Evolutionary conservation across 2,888 invertebrate species (phyloP), one percentile per base, ranked within the genome.

Genomic region (Trachelus stipa): DNA sequence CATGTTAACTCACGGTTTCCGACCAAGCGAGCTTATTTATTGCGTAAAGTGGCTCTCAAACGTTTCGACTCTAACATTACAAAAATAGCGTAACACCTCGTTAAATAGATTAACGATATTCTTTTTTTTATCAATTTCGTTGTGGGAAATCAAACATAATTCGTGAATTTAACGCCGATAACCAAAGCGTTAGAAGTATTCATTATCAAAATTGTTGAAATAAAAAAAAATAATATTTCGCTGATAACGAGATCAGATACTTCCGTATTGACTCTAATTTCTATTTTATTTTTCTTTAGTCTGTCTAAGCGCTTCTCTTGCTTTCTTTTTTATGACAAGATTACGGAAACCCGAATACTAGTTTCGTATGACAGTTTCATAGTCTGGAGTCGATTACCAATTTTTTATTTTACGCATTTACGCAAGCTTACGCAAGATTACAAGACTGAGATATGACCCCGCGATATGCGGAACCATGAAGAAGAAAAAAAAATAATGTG

Each of bases 11-110:
- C 56, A 56, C 56, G 9, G 56, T 56, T 56, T 56, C 23, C 56
- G 56, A 56, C 78, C 81, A 31, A 35, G 77, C 77, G 81, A 81
- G 81, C 81, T 82, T 81, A 86, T 83, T 86, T 82, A 80, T 86
- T 85, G 76, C 76, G 73, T 80, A 75, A 77, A 79, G 79, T 73
- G 82, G 77, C 68, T 80, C 71, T 76, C 73, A 75, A 77, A 77
- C 77, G 37, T 74, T 75, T 71, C 71, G 77, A 76, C 68, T 56
- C 23, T 56, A 1, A 23, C 9, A 23, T 56, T 56, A 56, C 9
- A 56, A 9, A 23, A 56, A 23, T 56, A 56, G 56, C 56, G 9
- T 56, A 56, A 56, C 2, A 23, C 23, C 9, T 56, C 56, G 56
- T 2, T 56, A 56, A 23, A 56, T 2, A 9, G 56, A 56, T 23